Conservation (phyloP, 2,113 vertebrate species). For the Eptesicus fuscus region DNA sequence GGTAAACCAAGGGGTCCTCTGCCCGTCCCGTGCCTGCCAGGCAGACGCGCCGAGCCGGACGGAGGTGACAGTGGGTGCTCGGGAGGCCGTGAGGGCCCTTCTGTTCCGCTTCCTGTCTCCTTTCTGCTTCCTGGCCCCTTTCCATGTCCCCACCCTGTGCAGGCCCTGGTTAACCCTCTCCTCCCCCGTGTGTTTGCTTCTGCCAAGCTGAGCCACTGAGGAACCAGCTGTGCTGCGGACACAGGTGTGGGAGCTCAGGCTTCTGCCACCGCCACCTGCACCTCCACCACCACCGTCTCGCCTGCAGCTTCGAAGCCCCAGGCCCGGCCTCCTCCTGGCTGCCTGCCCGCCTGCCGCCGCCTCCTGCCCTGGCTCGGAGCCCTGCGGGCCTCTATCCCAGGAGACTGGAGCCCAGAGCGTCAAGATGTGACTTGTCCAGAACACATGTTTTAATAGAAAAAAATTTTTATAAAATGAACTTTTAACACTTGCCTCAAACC, state of each 20-base stretch:
- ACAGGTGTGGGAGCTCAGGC: conserved; percentile 76
- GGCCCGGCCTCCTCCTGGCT: conserved; percentile 63
- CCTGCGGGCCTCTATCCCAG: conserved; percentile 54
- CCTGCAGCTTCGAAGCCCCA: conserved; percentile 73
- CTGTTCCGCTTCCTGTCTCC: neutral
- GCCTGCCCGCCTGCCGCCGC: too few species aligned
- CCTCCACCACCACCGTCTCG: neutral
- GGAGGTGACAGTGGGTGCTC: neutral
- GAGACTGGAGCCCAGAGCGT: conserved; percentile 55
- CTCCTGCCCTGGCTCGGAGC: conserved; percentile 14
- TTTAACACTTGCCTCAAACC: conserved; percentile 58
- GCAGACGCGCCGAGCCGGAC: neutral
- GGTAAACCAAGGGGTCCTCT: neutral
- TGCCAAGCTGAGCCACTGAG: conserved; percentile 85
- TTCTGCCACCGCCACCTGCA: neutral
- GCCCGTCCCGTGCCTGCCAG: conserved; percentile 41
- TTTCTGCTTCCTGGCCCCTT: conserved; percentile 6
- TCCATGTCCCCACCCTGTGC: neutral
- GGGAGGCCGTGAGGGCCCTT: conserved; percentile 6
- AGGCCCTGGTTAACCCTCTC: conserved; percentile 74
- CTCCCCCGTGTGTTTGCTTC: conserved; percentile 84
- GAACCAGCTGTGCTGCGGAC: conserved; percentile 78
- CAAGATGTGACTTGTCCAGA: conserved; percentile 64
- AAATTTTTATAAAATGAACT: conserved; percentile 39
- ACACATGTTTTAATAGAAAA: conserved; percentile 48